Conservation (phyloP, 92 coral and sea anemone genomes). For the Paramuricea clavata region DNA sequence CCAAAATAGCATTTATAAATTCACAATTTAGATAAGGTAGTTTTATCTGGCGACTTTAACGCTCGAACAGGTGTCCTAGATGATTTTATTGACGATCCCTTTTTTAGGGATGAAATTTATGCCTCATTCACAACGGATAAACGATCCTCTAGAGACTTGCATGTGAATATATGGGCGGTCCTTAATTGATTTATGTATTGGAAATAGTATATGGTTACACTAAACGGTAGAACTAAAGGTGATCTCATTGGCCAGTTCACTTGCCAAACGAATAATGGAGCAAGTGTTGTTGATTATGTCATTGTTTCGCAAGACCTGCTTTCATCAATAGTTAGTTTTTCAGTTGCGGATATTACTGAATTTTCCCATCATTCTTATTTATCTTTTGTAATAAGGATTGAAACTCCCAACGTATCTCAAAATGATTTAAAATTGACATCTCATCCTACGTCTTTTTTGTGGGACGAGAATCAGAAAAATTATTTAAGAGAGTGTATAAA, state of each 20-base stretch:
- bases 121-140: too few species aligned
- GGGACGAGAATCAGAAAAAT: not conserved
- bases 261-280: too few species aligned
- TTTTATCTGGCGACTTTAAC: not conserved
- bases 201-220: too few species aligned
- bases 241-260: constrained; percentile 56
- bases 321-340: not conserved
- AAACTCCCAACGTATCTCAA: not conserved
- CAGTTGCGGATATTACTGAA: constrained; percentile 43
- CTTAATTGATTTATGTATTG: too few species aligned
- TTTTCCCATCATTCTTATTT: not conserved
- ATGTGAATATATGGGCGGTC: too few species aligned
- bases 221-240: too few species aligned
- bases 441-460: too few species aligned
- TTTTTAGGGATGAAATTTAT: not conserved
- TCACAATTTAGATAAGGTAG: not conserved
- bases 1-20: not conserved
- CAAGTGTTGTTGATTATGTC: too few species aligned
- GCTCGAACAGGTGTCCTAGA: not conserved
- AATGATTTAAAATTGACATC: not conserved
- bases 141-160: too few species aligned
- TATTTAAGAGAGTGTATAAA: not conserved
- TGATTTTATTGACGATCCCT: not conserved
- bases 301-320: too few species aligned
- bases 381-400: not conserved